These are phyloP conservation scores for Ataeniobius toweri DNA, from an alignment of 2,797 vertebrate species.

Conservation along the genomic window DNA sequence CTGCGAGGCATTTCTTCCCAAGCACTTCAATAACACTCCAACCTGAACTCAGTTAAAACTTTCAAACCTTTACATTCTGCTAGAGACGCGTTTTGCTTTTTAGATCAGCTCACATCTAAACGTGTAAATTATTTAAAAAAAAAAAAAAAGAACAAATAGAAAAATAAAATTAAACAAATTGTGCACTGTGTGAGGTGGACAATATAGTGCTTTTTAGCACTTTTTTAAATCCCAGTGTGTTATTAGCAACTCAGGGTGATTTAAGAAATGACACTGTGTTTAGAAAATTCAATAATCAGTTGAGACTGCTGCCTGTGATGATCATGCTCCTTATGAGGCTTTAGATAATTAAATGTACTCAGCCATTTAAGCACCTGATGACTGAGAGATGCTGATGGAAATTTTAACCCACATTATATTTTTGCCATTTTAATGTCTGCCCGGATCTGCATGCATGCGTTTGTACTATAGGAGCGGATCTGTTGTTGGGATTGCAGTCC, in stretches of 20 bases:
- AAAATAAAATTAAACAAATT: not conserved
- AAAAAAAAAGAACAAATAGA: not conserved
- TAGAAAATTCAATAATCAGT: conserved; percentile 55
- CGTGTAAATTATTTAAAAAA: not conserved
- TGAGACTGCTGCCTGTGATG: conserved; percentile 48
- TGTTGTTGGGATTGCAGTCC: conserved; percentile 24
- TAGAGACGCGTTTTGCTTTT: not conserved
- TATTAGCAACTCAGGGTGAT: conserved; percentile 42
- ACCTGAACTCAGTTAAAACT: conserved; percentile 55
- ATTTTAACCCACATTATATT: conserved; percentile 39
- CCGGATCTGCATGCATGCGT: conserved; percentile 18
- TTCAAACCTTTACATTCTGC: conserved; percentile 8
- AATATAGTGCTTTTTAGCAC: not conserved
- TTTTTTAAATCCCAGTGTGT: conserved; percentile 9
- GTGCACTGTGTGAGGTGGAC: not conserved
- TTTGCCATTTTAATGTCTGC: conserved; percentile 40
- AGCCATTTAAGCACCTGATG: conserved; percentile 52
- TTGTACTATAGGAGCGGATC: not conserved
- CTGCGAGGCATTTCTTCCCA: conserved; percentile 74
- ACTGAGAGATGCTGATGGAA: conserved; percentile 41
- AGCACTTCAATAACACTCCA: conserved; percentile 64
- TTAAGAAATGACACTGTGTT: conserved; percentile 47
- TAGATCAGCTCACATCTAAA: not conserved
- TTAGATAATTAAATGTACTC: conserved; percentile 69
- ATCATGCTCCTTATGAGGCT: conserved; percentile 64